phyloP scores from a whole-genome alignment of 2,113 vertebrate species.

The Platysternon megacephalum region DNA sequence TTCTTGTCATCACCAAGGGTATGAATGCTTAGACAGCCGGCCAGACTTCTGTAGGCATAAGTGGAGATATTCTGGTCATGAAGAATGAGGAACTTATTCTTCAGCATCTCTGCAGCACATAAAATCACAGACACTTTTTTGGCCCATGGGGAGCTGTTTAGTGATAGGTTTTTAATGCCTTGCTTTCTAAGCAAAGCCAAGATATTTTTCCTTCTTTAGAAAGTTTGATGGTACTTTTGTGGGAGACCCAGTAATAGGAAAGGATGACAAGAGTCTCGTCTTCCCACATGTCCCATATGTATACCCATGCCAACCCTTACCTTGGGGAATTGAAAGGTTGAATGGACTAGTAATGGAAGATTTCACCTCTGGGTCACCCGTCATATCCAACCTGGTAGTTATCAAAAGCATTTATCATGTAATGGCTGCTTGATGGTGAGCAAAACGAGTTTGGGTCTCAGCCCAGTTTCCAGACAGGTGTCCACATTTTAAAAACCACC shows the following conservation, averaged over 20 bases:
- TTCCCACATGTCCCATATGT: not conserved
- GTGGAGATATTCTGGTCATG: not conserved
- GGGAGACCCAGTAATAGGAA: not conserved
- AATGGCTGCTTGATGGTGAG: not conserved
- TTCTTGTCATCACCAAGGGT: not conserved
- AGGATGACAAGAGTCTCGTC: not conserved
- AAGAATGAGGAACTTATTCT: not conserved
- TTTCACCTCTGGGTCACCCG: not conserved
- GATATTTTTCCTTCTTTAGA: not conserved
- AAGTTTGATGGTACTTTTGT: not conserved
- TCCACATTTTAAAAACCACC: not conserved
- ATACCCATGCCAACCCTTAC: not conserved
- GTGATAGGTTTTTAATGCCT: not conserved
- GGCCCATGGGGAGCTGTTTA: not conserved
- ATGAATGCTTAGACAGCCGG: not conserved
- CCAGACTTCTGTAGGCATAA: not conserved
- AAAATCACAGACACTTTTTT: not conserved
- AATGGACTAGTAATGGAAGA: not conserved
- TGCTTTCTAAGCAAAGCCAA: not conserved
- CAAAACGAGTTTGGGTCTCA: not conserved
- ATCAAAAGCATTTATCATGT: not conserved
- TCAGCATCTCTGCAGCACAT: not conserved
- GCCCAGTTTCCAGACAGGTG: not conserved
- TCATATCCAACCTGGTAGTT: not conserved
- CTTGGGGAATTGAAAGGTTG: not conserved